These are phyloP conservation scores for Sprattus sprattus DNA, from an alignment of 2,113 vertebrate genomes.

Conservation along the genomic window DNA sequence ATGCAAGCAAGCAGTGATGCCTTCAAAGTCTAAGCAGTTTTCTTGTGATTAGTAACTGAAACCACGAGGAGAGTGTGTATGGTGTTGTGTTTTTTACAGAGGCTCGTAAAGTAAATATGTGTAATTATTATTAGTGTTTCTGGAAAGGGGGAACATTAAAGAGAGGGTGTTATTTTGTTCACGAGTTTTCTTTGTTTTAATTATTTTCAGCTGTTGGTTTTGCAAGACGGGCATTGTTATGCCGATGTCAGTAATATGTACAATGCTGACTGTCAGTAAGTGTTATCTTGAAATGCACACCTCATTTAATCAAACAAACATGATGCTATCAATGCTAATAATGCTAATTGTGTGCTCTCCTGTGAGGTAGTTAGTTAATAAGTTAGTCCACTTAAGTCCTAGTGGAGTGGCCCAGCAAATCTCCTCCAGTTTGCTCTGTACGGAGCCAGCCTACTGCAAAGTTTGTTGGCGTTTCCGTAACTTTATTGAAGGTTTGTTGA, in stretches of 20 bases:
- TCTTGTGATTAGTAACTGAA: slow-evolving; percentile 5
- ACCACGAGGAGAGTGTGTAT: not conserved
- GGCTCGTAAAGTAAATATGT: slow-evolving; percentile 1
- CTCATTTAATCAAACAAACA: not conserved
- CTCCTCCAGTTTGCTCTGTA: too few species aligned
- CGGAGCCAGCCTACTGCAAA: too few species aligned
- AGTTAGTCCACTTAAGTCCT: too few species aligned
- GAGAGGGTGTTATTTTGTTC: not conserved
- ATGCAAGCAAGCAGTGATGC: not conserved
- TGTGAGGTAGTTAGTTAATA: too few species aligned
- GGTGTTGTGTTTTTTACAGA: not conserved
- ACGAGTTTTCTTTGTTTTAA: not conserved
- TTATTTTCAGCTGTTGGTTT: not conserved
- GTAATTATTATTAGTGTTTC: not conserved
- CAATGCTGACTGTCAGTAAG: not conserved
- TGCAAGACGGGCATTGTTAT: not conserved
- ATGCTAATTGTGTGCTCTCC: too few species aligned
- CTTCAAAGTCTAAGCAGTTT: slow-evolving; percentile 6
- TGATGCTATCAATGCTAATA: not conserved
- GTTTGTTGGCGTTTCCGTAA: too few species aligned
- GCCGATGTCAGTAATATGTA: not conserved
- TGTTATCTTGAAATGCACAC: not conserved
- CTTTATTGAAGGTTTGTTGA: too few species aligned
- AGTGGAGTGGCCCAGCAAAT: too few species aligned
- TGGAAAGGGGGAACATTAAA: not conserved